A percentile compares a stretch with the other conserved stretches of the same genome.
Evolutionary conservation across 2,797 vertebrate species (phyloP).

Genomic region (Muraenolepis orangiensis): DNA sequence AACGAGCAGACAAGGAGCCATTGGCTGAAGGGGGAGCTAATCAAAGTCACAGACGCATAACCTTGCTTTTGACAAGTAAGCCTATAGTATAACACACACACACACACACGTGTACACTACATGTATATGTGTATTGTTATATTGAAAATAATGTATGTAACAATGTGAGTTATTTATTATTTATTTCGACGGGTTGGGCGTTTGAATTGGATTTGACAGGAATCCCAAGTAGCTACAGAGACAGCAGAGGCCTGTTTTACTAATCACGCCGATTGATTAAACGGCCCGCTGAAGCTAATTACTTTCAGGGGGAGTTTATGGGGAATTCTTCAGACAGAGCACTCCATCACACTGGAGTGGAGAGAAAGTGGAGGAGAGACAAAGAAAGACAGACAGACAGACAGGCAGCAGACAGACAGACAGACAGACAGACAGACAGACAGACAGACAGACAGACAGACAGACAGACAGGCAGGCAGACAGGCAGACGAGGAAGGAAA

Average conservation of each 20-base stretch:
- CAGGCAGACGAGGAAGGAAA: no score
- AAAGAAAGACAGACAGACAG: no score
- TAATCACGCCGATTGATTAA: not conserved
- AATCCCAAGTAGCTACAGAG: not conserved
- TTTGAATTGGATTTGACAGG: not conserved
- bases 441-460: no score
- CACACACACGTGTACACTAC: no score
- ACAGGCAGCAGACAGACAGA: no score
- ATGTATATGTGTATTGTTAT: no score
- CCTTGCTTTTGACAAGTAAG: conserved; percentile 34
- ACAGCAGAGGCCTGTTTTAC: not conserved
- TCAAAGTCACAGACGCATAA: conserved; percentile 57
- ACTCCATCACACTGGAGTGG: not conserved
- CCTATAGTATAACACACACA: not conserved
- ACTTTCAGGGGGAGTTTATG: not conserved
- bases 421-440: no score
- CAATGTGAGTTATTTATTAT: no score
- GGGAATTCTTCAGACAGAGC: not conserved
- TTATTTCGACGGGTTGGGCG: not conserved
- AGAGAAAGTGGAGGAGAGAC: not conserved
- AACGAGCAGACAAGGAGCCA: conserved; percentile 61
- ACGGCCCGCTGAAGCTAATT: not conserved
- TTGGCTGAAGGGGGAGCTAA: conserved; percentile 59
- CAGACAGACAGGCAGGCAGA: not conserved
- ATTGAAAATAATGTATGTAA: no score